Conservation (phyloP, 2,797 vertebrate species). For the Cossypha caffra region DNA sequence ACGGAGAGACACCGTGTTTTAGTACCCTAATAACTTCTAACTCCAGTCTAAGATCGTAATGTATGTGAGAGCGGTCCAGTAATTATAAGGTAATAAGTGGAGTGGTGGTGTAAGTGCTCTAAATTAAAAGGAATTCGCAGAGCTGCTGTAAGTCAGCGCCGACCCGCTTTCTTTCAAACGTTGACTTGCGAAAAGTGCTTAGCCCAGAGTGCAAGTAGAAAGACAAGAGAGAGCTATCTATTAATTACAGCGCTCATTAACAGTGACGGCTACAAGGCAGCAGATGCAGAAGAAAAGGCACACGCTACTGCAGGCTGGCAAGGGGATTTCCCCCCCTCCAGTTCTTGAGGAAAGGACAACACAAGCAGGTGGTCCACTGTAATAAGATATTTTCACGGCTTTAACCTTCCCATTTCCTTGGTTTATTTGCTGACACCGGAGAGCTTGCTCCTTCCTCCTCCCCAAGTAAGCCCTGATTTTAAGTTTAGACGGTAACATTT, state of each 20-base stretch:
- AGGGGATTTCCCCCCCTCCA: constrained; percentile 39
- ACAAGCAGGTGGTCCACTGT: constrained; percentile 30
- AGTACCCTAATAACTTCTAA: constrained; percentile 79
- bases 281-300: constrained; percentile 66
- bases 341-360: constrained; percentile 55
- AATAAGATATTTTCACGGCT: constrained; percentile 34
- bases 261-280: constrained; percentile 81
- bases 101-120: constrained; percentile 79
- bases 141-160: constrained; percentile 78
- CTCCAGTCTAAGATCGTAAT: constrained; percentile 75
- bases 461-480: background rate
- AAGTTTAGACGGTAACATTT: background rate
- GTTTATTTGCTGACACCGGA: constrained; percentile 7
- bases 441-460: background rate
- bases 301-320: constrained; percentile 28
- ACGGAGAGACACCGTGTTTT: constrained; percentile 68
- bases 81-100: constrained; percentile 83
- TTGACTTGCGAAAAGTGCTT: constrained; percentile 80
- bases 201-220: constrained; percentile 79
- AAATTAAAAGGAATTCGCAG: constrained; percentile 83
- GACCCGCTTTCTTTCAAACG: constrained; percentile 77
- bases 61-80: constrained; percentile 75
- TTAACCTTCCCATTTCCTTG: constrained; percentile 52
- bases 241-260: constrained; percentile 95
- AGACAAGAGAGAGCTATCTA: constrained; percentile 88